Evolutionary conservation across 1,140 invertebrate species (phyloP), one percentile per base, ranked within the genome.

Genomic region (Drosophila subobscura): DNA sequence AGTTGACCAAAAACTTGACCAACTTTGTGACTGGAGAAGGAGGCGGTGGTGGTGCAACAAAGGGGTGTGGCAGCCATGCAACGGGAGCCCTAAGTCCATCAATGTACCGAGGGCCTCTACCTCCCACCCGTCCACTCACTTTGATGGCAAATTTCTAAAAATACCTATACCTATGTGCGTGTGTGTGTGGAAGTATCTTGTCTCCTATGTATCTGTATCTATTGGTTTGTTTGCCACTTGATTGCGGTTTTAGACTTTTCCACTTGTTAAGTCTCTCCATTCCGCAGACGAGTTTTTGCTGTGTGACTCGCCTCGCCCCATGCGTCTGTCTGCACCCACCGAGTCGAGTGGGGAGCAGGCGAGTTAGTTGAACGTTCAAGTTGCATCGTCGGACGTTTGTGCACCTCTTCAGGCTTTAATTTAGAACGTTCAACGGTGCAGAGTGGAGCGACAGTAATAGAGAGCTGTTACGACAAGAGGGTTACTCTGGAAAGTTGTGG

Each of bases 241-340:
- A 81, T 81, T 80, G 78, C 78, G 78, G 78, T 68, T 73, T 81
- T 80, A 72, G 78, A 81, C 78, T 80, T 80, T 81, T 80, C 78
- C 78, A 80, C 78, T 81, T 81, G 78, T 81, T 81, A 81, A 81
- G 78, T 80, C 79, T 80, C 33, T 37, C 10, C 77, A 80, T 80
- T 80, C 70, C 56, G 77, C 72, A 80, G 78, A 80, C 77, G 57
- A 80, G 78, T 76, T 80, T 37, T 74, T 60, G 53, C 56, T 57
- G 74, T 70, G 51, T 37, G 8, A 3, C 8, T 3, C 29, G 2
- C 29, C 8, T 3, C 29, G 2, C 29, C 29, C 7, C 29, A 10
- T 37, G 10, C 33, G 33, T 37, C 33, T 37, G 33, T 12, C 10
- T 37, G 33, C 33, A 46, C 66, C 29, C 66, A 55, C 41, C 72